These are phyloP conservation scores for Dermatophagoides farinae DNA, from an alignment of 1,140 invertebrate species.

Conservation along the genomic window DNA sequence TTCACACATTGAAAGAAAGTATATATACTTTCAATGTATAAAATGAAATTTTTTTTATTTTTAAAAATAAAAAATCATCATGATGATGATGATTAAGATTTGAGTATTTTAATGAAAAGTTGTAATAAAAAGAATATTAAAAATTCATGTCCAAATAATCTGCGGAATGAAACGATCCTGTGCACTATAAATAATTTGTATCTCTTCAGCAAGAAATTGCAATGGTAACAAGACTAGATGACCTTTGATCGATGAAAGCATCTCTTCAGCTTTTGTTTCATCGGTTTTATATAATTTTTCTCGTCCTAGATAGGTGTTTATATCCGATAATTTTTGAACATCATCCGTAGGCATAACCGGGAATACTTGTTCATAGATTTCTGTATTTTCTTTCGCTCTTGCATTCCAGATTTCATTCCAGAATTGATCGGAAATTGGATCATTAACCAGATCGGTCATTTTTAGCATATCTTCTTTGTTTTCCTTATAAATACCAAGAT, in stretches of 20 bases:
- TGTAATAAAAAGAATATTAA: no score
- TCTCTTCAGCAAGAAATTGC: constrained; percentile 59
- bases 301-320: constrained; percentile 47
- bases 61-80: no score
- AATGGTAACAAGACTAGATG: constrained; percentile 65
- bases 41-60: no score
- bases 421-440: constrained; percentile 51
- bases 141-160: constrained; percentile 4
- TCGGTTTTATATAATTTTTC: constrained; percentile 40
- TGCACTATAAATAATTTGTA: constrained; percentile 34
- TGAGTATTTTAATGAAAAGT: no score
- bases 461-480: constrained; percentile 29
- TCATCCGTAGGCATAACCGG: constrained; percentile 59
- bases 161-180: constrained; percentile 12
- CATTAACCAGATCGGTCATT: constrained; percentile 33
- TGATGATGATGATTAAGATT: no score
- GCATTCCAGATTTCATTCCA: constrained; percentile 57
- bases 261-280: constrained; percentile 43
- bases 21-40: no score
- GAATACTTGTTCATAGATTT: constrained; percentile 70
- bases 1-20: no score
- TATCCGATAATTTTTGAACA: constrained; percentile 45
- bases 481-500: constrained; percentile 41
- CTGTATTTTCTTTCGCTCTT: constrained; percentile 54
- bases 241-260: constrained; percentile 50